Evolutionary conservation across 2,113 vertebrate species (phyloP).

Genomic region (Scophthalmus maximus): DNA sequence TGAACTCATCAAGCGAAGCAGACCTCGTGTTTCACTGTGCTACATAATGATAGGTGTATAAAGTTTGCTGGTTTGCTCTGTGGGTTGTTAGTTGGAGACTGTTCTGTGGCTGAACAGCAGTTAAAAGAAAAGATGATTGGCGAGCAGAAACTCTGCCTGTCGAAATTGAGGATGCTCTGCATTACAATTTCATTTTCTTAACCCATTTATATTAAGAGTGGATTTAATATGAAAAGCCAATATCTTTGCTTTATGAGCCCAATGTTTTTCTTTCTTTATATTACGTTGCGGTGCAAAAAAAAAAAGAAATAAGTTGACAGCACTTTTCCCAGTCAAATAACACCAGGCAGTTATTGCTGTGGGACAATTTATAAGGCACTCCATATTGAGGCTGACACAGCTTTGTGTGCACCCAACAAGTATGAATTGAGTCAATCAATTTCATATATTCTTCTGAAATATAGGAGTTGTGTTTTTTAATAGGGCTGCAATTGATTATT

Average conservation of each 20-base stretch:
- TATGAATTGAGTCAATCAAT: background rate
- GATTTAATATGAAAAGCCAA: conserved; percentile 5
- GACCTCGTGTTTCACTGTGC: conserved; percentile 21
- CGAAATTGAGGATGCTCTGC: background rate
- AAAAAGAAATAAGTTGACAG: background rate
- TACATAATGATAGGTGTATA: conserved; percentile 19
- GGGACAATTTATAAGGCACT: background rate
- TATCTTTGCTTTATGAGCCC: background rate
- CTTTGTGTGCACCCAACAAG: no score
- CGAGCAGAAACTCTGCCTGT: background rate
- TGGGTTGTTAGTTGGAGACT: conserved; percentile 8
- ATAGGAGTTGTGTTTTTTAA: background rate
- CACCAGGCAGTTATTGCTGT: background rate
- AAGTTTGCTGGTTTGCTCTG: background rate
- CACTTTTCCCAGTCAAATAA: conserved; percentile 2
- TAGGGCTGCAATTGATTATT: no score
- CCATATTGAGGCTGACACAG: background rate
- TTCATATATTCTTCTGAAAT: background rate
- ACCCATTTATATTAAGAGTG: background rate
- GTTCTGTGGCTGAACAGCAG: conserved; percentile 18
- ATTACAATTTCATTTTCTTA: background rate
- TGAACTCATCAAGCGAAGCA: conserved; percentile 42
- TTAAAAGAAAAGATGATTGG: conserved; percentile 15
- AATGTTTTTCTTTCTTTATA: background rate
- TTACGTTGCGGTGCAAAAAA: no score